phyloP scores from a whole-genome alignment of 2,888 invertebrate genomes.

The Rhimphoctona megacephalus region DNA sequence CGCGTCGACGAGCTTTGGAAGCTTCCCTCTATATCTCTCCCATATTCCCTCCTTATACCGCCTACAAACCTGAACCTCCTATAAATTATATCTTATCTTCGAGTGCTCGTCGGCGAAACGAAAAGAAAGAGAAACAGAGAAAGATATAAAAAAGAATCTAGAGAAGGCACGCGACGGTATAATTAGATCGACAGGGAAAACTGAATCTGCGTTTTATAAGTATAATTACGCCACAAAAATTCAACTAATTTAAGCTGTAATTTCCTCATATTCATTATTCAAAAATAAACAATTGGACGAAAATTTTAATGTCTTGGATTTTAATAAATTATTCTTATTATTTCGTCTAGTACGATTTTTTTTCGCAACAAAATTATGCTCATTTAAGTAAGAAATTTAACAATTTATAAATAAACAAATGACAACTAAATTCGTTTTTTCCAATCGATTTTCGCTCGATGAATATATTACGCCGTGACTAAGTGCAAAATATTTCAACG shows the following conservation, averaged over 20 bases:
- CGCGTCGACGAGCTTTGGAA: constrained; percentile 57
- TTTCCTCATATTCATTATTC: background rate
- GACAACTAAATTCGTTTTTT: background rate
- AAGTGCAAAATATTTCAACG: background rate
- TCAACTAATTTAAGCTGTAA: background rate
- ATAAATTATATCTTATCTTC: constrained; percentile 61
- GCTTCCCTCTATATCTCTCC: constrained; percentile 25
- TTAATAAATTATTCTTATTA: background rate
- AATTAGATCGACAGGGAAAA: constrained; percentile 13
- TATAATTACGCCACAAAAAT: background rate
- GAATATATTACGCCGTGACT: background rate
- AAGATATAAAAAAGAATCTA: background rate
- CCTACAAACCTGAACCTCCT: constrained; percentile 10
- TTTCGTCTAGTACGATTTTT: background rate
- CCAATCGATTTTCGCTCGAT: background rate
- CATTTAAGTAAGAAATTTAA: background rate
- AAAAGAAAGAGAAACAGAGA: constrained; percentile 14
- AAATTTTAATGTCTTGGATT: background rate
- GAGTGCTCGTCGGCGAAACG: constrained; percentile 20
- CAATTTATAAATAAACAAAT: background rate
- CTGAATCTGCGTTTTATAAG: background rate
- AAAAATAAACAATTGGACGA: background rate
- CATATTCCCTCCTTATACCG: constrained; percentile 8
- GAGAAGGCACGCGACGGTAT: constrained; percentile 9
- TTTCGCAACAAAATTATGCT: background rate